Base-by-base conservation (phyloP, 2,888 invertebrate species). In the Cantharis rufa region DNA sequence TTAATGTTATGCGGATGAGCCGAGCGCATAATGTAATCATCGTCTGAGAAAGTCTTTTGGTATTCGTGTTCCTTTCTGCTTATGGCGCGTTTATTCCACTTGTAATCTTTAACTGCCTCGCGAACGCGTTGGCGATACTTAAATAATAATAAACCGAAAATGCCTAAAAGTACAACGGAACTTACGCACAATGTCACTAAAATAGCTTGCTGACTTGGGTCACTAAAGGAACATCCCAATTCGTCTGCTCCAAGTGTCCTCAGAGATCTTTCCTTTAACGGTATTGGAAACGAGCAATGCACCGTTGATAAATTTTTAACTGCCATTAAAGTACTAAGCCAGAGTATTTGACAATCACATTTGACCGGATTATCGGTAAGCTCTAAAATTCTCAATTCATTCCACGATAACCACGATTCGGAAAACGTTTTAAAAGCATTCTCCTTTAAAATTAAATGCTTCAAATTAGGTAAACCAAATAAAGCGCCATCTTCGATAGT, bases 21-120 rank as follows among this genome's bases (percentile, higher is more conserved):
- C 72, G 93, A 91, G 74, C 93, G 90, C 80, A 93, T 92, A 85
- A 93, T 93, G 88, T 94, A 95, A 87, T 96, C 96, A 86, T 96
- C 96, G 83, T 96, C 96, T 72, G 95, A 95, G 86, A 95, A 95
- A 3, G 96, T 96, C 89, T 96, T 96, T 87, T 96, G 95, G 88
- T 96, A 96, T 86, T 96, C 96, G 82, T 95, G 93, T 88, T 96
- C 95, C 86, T 96, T 96, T 62, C 95, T 91, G 48, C 92, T 91
- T 76, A 92, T 92, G 63, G 91, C 90, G 5, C 93, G 90, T 84
- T 94, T 94, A 87, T 93, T 94, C 93, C 94, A 94, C 84, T 94
- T 94, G 89, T 94, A 94, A 85, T 94, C 95, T 86, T 96, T 96
- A 75, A 96, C 90, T 74, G 94, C 93, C 84, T 95, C 95, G 64